Percentiles rank a stretch among this genome's conserved stretches.
Conservation (phyloP, 2,888 invertebrate genomes). For the Drosophila limbata region DNA sequence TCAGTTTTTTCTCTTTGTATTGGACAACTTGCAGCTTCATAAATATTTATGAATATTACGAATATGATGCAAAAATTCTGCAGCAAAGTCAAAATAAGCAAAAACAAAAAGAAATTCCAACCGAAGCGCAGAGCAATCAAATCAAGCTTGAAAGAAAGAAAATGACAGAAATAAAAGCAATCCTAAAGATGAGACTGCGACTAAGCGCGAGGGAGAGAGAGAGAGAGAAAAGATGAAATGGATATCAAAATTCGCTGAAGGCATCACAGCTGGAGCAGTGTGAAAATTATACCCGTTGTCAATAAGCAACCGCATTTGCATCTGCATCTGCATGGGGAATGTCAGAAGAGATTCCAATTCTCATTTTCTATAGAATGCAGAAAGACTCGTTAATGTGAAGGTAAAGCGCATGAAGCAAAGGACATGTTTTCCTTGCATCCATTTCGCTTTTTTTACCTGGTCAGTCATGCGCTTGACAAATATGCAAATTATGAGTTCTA, state of each 20-base stretch:
- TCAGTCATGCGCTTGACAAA: constrained; percentile 31
- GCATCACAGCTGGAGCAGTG: constrained; percentile 50
- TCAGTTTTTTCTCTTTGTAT: constrained; percentile 33
- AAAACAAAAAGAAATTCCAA: constrained; percentile 29
- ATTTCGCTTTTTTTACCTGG: constrained; percentile 19
- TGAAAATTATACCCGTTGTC: constrained; percentile 72
- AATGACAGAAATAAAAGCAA: constrained; percentile 11
- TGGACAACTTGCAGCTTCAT: constrained; percentile 54
- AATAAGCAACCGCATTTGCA: constrained; percentile 47
- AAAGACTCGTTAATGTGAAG: constrained; percentile 8
- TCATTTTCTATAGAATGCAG: constrained; percentile 33
- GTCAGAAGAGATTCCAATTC: constrained; percentile 48
- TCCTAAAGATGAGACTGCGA: constrained; percentile 20
- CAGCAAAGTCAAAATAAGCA: constrained; percentile 51
- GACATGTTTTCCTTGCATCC: constrained; percentile 21
- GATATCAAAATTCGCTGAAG: constrained; percentile 20
- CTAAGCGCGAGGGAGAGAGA: too few relatives aligned
- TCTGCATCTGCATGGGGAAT: constrained; percentile 8
- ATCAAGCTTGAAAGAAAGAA: constrained; percentile 54
- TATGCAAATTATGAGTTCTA: constrained; percentile 33
- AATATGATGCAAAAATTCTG: constrained; percentile 60
- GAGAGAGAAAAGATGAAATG: not conserved
- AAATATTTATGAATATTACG: constrained; percentile 75
- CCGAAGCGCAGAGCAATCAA: constrained; percentile 72
- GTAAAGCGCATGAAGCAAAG: constrained; percentile 4